phyloP scores from a whole-genome alignment of 2,888 invertebrate genomes.

The Limenitis camilla region DNA sequence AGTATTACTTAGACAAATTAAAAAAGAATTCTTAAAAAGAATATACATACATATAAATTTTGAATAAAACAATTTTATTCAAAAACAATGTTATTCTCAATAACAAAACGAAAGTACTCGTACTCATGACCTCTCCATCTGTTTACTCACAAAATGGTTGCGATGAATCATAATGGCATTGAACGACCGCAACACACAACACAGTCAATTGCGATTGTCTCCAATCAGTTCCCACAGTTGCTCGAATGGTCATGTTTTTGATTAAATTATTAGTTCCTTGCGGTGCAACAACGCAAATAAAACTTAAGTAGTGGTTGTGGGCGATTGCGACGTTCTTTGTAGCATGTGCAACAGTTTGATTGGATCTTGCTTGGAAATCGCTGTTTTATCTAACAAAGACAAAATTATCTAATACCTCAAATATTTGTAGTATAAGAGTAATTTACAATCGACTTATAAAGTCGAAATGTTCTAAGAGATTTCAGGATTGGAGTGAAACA shows the following conservation, averaged over 20 bases:
- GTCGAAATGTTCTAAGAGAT: too few species aligned
- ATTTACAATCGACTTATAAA: too few species aligned
- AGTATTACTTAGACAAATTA: too few species aligned
- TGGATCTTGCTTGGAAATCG: conserved; percentile 4
- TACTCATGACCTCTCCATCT: conserved; percentile 4
- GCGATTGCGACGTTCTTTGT: conserved; percentile 9
- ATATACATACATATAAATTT: too few species aligned
- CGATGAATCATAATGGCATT: conserved; percentile 17
- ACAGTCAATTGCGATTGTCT: conserved; percentile 24
- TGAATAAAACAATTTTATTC: too few species aligned
- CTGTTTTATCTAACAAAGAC: conserved; percentile 2
- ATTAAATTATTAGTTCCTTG: conserved; percentile 48
- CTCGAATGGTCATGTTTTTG: conserved; percentile 33
- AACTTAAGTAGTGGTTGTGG: conserved; percentile 29
- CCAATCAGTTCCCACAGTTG: conserved; percentile 24
- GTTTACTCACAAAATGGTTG: conserved; percentile 12
- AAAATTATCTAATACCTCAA: too few species aligned
- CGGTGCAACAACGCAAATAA: conserved; percentile 28
- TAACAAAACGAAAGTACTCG: conserved; percentile 7
- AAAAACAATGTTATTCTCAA: not conserved
- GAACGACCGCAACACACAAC: conserved; percentile 14
- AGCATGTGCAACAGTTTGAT: conserved; percentile 13
- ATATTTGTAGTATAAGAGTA: too few species aligned
- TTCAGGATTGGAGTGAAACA: too few species aligned
- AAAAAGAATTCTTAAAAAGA: too few species aligned